A percentile compares a stretch with the other conserved stretches of the same genome.
These are phyloP conservation scores for Lanius collurio DNA, from an alignment of 2,113 vertebrate genomes.

Conservation along the genomic window DNA sequence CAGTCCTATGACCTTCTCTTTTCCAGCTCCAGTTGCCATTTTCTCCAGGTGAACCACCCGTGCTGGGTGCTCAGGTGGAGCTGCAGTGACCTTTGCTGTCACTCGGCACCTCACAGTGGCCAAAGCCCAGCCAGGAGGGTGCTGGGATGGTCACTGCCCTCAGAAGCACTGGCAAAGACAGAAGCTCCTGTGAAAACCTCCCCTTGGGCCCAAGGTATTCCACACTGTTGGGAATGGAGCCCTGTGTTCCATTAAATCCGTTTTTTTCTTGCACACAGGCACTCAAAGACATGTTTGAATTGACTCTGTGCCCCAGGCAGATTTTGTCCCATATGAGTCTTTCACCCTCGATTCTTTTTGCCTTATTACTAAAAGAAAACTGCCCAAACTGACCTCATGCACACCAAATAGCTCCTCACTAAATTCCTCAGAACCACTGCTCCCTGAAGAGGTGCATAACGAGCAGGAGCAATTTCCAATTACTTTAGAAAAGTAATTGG, in stretches of 20 bases:
- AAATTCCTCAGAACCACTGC: not conserved
- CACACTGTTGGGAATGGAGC: not conserved
- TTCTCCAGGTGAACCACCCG: rapidly evolving
- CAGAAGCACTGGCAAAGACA: not conserved
- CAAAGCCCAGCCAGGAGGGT: rapidly evolving
- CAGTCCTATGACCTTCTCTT: not conserved
- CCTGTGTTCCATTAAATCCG: not conserved
- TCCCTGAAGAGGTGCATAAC: not conserved
- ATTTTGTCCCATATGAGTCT: not conserved
- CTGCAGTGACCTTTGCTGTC: too few relatives aligned
- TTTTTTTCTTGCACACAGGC: not conserved
- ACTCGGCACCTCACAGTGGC: rapidly evolving
- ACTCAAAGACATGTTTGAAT: not conserved
- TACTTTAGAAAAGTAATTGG: not conserved
- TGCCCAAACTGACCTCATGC: rapidly evolving
- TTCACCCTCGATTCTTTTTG: not conserved
- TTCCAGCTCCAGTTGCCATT: rapidly evolving
- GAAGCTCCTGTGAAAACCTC: not conserved
- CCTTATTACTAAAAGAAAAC: not conserved
- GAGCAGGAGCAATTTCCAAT: not conserved
- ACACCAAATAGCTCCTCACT: not conserved
- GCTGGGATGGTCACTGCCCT: not conserved
- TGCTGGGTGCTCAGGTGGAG: not conserved
- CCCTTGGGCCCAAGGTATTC: rapidly evolving
- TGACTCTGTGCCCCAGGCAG: not conserved